phyloP scores from a whole-genome alignment of 2,888 invertebrate genomes.

The Diaprepes abbreviatus region DNA sequence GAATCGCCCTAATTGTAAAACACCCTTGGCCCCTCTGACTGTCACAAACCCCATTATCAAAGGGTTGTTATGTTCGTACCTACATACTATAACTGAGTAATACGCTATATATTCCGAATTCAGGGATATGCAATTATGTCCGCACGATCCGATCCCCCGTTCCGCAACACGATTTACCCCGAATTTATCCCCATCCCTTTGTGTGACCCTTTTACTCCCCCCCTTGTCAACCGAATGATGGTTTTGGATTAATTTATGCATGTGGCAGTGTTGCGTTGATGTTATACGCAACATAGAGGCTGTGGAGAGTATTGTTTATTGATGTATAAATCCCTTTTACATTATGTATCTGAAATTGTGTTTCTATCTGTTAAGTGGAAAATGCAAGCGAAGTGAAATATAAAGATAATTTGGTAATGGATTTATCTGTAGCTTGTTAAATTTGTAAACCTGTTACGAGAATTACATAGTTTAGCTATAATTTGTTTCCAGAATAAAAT shows the following conservation, averaged over 20 bases:
- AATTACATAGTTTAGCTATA: no score
- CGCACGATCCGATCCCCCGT: constrained; percentile 24
- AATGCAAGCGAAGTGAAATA: no score
- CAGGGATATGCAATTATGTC: constrained; percentile 39
- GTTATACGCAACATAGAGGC: constrained; percentile 27
- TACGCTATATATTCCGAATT: constrained; percentile 29
- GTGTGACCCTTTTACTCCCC: constrained; percentile 21
- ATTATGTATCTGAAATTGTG: constrained; percentile 31
- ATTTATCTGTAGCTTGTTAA: no score
- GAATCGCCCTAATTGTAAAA: constrained; percentile 7
- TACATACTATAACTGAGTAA: constrained; percentile 26
- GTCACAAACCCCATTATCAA: constrained; percentile 19
- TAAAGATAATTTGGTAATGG: no score
- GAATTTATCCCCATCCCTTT: constrained; percentile 41
- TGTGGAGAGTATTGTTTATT: constrained; percentile 41
- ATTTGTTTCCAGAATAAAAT: no score
- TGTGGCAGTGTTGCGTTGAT: constrained; percentile 43
- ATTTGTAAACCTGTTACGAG: no score
- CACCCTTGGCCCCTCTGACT: not conserved
- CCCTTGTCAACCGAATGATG: constrained; percentile 44
- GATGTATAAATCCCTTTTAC: constrained; percentile 42
- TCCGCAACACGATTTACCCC: constrained; percentile 46
- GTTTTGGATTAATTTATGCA: constrained; percentile 50
- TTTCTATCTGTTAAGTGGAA: constrained; percentile 24
- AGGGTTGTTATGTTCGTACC: constrained; percentile 30